Conservation (phyloP, 2,113 vertebrate species). For the Bettongia penicillata region DNA sequence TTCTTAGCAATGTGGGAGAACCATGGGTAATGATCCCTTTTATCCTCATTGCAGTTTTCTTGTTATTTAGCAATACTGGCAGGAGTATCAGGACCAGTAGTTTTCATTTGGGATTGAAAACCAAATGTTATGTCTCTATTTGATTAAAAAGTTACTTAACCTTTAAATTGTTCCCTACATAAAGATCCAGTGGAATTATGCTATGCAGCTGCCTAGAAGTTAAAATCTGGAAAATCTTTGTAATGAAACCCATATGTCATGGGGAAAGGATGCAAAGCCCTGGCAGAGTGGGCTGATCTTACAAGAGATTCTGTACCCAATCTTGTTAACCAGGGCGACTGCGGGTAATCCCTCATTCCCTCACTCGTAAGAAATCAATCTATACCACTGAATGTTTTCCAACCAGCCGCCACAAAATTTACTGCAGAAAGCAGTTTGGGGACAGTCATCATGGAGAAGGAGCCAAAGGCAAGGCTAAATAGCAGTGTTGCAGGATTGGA, state of each 20-base stretch:
- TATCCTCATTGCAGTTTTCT: slow-evolving; percentile 68
- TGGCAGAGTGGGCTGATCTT: slow-evolving; percentile 86
- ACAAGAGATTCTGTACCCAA: slow-evolving; percentile 84
- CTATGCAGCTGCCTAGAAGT: slow-evolving; percentile 85
- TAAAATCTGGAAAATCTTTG: slow-evolving; percentile 87
- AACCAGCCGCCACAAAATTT: slow-evolving; percentile 85
- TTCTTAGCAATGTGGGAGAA: slow-evolving; percentile 27
- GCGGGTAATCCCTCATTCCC: slow-evolving; percentile 87
- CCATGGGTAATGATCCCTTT: slow-evolving; percentile 18
- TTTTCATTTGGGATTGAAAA: slow-evolving; percentile 79
- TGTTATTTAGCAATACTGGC: slow-evolving; percentile 78
- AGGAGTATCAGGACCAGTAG: slow-evolving; percentile 75
- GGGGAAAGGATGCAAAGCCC: slow-evolving; percentile 84
- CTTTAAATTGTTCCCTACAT: slow-evolving; percentile 84
- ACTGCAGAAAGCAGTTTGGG: slow-evolving; percentile 84
- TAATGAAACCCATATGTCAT: slow-evolving; percentile 90
- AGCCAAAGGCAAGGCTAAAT: slow-evolving; percentile 83
- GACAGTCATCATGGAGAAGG: slow-evolving; percentile 78
- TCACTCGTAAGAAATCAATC: slow-evolving; percentile 87
- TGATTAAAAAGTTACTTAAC: slow-evolving; percentile 87
- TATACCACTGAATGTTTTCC: slow-evolving; percentile 85
- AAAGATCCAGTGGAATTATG: slow-evolving; percentile 85
- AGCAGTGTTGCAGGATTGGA: slow-evolving; percentile 81
- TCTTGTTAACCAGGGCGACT: slow-evolving; percentile 87
- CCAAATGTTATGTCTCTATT: slow-evolving; percentile 82